Evolutionary conservation across 2,888 invertebrate genomes (phyloP).

Genomic region (Protonemura montana): DNA sequence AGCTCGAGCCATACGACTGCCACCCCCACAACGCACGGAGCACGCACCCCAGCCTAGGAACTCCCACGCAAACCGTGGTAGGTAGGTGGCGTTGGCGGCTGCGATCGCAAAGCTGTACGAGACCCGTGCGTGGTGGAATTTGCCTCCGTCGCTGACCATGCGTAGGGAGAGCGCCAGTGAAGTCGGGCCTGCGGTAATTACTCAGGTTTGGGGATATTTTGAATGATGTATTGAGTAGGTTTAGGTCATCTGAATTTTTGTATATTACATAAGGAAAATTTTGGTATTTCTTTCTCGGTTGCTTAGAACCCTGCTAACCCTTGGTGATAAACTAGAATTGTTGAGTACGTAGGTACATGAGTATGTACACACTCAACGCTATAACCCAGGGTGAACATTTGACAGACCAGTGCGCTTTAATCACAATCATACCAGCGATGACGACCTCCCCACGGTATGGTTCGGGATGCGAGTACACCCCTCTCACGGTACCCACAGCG

Average conservation of each 20-base stretch:
- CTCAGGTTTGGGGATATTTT: too few species aligned
- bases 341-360: too few species aligned
- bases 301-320: too few species aligned
- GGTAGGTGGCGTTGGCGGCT: constrained; percentile 46
- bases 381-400: too few species aligned
- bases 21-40: constrained; percentile 77
- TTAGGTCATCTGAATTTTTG: too few species aligned
- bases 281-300: too few species aligned
- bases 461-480: constrained; percentile 62
- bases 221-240: too few species aligned
- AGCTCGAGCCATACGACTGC: constrained; percentile 59
- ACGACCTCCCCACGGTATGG: constrained; percentile 65
- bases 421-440: constrained; percentile 70
- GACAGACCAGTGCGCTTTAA: too few species aligned
- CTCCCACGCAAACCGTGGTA: constrained; percentile 75
- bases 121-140: constrained; percentile 85
- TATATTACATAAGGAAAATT: too few species aligned
- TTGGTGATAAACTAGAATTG: too few species aligned
- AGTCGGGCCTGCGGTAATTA: not conserved
- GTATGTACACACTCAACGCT: too few species aligned
- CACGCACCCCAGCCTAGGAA: constrained; percentile 85
- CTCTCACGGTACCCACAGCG: constrained; percentile 56
- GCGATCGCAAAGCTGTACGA: constrained; percentile 64
- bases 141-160: constrained; percentile 69
- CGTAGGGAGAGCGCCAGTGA: not conserved